Conservation (phyloP, 92 coral and sea anemone species). For the Montipora capitata region DNA sequence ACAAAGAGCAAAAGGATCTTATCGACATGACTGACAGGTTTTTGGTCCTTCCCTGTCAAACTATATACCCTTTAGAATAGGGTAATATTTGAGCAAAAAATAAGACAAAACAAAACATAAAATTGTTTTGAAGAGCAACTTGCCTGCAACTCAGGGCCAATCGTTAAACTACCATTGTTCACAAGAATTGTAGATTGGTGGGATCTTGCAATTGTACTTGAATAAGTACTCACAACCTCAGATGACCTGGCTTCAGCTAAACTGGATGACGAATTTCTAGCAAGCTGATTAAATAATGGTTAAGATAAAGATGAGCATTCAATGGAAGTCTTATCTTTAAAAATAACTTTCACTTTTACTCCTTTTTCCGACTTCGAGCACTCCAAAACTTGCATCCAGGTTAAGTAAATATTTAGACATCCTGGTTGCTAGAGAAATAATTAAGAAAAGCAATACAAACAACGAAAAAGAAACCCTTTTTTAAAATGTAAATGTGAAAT, state of each 20-base stretch:
- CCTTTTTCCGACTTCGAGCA: constrained; percentile 10
- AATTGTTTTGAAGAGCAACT: constrained; percentile 20
- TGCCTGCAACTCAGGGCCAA: constrained; percentile 19
- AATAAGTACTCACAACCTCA: constrained; percentile 10
- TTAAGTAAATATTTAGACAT: background rate
- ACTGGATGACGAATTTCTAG: background rate
- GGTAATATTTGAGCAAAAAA: background rate
- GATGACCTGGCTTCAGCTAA: background rate
- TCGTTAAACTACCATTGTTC: constrained; percentile 20
- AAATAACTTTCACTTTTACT: constrained; percentile 19
- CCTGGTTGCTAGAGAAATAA: constrained; percentile 9
- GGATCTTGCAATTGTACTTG: constrained; percentile 17
- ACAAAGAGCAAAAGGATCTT: constrained; percentile 9
- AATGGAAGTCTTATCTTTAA: constrained; percentile 17
- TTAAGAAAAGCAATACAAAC: constrained; percentile 4
- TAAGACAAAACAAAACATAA: background rate
- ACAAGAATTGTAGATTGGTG: constrained; percentile 19
- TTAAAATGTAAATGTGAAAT: constrained; percentile 5
- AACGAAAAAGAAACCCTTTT: background rate
- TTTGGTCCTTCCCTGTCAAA: constrained; percentile 6
- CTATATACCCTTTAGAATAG: background rate
- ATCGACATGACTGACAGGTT: constrained; percentile 5
- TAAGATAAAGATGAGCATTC: constrained; percentile 7
- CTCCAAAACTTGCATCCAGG: constrained; percentile 3
- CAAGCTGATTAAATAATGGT: constrained; percentile 14